Evolutionary conservation across 2,888 invertebrate genomes (phyloP), one percentile per base, ranked within the genome.

Genomic region (Tetropium fuscum): DNA sequence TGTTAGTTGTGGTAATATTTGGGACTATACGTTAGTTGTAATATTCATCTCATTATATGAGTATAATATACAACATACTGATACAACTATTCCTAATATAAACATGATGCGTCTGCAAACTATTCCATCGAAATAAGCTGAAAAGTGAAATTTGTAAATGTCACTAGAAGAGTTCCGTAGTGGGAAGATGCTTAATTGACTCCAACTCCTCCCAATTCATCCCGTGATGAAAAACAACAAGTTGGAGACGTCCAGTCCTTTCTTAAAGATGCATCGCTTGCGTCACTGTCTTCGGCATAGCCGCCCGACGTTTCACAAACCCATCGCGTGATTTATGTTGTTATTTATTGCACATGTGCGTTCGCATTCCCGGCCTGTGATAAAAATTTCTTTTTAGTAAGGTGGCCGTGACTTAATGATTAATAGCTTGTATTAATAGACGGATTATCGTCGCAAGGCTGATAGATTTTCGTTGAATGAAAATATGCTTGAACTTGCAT

Each of bases 311-410:
- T 27, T 44, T 44, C 27, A 25, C n/a, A 25, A 44, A 40, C 27
- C 40, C 16, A 19, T 4, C 8, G 10, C n/a, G 16, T 55, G 55
- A 55, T 55, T 55, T 47, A 55, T 55, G 38, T 8, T 13, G 25
- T 22, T 55, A 55, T 55, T 55, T 55, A 55, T 55, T 53, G 27
- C 30, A 56, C 36, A 54, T 48, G 11, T 56, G 56, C 44, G 19
- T 48, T 49, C 19, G 41, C 40, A 56, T 56, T 41, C 47, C 54
- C 16, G 7, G 45, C 3, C 20, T 16, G 18, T 20, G 40, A 55
- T 45, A 55, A 45, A 44, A 38, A 47, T 47, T 55, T 55, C 45
- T 44, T 19, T 43, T 53, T 53, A 43, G 43, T 43, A 20, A 18
- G 47, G 25, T 55, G 55, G 36, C 55, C 55, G 25, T 55, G 55